Evolutionary conservation across 2,113 vertebrate species (phyloP), one percentile per base, ranked within the genome.

Genomic region (Oryzias melastigma): DNA sequence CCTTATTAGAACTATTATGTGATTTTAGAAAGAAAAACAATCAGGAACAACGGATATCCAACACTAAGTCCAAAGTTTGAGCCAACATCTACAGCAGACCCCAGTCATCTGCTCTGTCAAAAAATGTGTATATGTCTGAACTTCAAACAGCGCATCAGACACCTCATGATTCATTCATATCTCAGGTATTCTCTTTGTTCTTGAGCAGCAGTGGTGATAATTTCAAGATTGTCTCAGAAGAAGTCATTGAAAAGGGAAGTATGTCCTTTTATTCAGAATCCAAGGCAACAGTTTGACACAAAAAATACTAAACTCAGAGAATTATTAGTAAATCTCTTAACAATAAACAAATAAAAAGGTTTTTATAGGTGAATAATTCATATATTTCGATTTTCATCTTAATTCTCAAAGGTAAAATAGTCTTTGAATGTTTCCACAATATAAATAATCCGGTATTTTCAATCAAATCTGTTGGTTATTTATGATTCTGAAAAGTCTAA

Each of bases 101-200:
- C 24, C 29, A 29, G 43, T 77, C 57, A 51, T 70, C 45, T 16
- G 16, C 46, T 62, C 57, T 44, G 60, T 78, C 59, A 68, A 65
- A 18, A 70, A 55, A 82, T 48, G 52, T 19, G 24, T 65, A 50
- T 42, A 65, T 50, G 41, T 65, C 48, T 62, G 48, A 82, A 72
- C 75, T 81, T 79, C 70, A 84, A 82, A 75, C 71, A 44, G 29
- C 6, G 29, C 24, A 22, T 49, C 59, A 78, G 60, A 79, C 75
- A 60, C 47, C 73, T 82, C 64, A 77, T 78, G 65, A 75, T 77
- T 73, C 49, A 75, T 82, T 75, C 50, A 75, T 82, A 72, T 73
- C 61, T 79, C 54, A 72, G 65, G 63, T 70, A 76, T 83, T 78
- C 72, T 74, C 75, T 88, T 80, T 82, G 68, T 80, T 86, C 71